A percentile compares a stretch with the other conserved stretches of the same genome.
These are phyloP conservation scores for Takifugu ocellatus DNA, from an alignment of 2,797 vertebrate species.

Conservation along the genomic window DNA sequence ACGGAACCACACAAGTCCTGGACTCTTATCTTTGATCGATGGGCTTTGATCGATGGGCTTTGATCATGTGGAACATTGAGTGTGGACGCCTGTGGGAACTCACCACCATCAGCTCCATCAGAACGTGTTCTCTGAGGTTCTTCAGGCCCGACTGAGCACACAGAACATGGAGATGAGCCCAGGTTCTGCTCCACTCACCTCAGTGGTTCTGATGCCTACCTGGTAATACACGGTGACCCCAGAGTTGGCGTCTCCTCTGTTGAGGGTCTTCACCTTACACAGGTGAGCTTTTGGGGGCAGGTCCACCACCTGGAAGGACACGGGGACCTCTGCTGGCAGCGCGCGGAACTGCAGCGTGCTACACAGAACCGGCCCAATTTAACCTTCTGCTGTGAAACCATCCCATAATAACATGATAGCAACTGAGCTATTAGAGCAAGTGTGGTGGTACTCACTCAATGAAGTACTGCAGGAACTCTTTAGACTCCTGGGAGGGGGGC, in stretches of 20 bases:
- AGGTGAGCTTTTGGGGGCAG: constrained; percentile 74
- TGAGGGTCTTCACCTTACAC: constrained; percentile 84
- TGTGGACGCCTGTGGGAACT: constrained; percentile 51
- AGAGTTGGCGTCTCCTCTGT: constrained; percentile 81
- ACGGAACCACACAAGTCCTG: background rate
- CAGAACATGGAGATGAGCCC: background rate
- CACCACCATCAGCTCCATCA: constrained; percentile 96
- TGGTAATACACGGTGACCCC: constrained; percentile 88
- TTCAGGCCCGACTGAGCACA: constrained; percentile 83
- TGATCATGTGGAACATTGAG: no score
- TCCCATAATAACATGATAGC: background rate
- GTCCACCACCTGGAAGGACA: constrained; percentile 82
- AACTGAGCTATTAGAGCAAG: background rate
- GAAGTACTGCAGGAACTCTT: constrained; percentile 86
- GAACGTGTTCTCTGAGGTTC: constrained; percentile 84
- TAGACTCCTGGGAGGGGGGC: constrained; percentile 79
- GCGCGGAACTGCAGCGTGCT: constrained; percentile 80
- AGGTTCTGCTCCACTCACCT: background rate
- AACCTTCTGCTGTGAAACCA: background rate
- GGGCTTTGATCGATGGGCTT: no score
- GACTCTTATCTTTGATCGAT: no score
- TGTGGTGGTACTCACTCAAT: constrained; percentile 80
- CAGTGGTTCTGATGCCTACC: constrained; percentile 54
- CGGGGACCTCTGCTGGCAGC: constrained; percentile 79
- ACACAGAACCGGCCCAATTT: background rate